phyloP scores from a whole-genome alignment of 2,888 invertebrate genomes.

The Drosophila cyrtoloma region DNA sequence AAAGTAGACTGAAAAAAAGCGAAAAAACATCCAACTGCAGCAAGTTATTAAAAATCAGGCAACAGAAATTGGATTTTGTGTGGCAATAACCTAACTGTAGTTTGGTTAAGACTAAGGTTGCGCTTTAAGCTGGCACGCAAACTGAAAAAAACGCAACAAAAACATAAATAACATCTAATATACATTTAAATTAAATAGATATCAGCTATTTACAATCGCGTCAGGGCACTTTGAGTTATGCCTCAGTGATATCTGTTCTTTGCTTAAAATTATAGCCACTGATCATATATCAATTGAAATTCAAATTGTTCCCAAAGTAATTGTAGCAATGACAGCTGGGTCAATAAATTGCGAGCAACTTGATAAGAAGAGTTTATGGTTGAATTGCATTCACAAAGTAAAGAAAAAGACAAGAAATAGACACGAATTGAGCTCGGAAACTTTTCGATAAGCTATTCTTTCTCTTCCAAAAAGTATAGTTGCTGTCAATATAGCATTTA shows the following conservation, averaged over 20 bases:
- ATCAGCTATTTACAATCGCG: not conserved
- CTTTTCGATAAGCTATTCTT: not conserved
- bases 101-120: not conserved
- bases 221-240: not conserved
- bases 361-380: not conserved
- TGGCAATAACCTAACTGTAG: slow-evolving; percentile 16
- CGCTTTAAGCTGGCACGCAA: not conserved
- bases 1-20: not conserved
- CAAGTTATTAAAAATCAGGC: slow-evolving; percentile 58
- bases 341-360: slow-evolving; percentile 1
- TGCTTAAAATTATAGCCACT: not conserved
- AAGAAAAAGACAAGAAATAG: not conserved
- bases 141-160: not conserved
- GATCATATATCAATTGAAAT: not conserved
- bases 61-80: slow-evolving; percentile 48
- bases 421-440: not conserved
- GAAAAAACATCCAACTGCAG: slow-evolving; percentile 31
- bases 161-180: not conserved
- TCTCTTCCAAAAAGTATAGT: not conserved
- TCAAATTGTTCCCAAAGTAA: not conserved
- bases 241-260: not conserved
- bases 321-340: not conserved
- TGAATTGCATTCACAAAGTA: not conserved
- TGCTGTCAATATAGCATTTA: not conserved
- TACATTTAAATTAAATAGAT: not conserved